phyloP scores from a whole-genome alignment of 2,888 invertebrate genomes.

The Neoscelio sp. region DNA sequence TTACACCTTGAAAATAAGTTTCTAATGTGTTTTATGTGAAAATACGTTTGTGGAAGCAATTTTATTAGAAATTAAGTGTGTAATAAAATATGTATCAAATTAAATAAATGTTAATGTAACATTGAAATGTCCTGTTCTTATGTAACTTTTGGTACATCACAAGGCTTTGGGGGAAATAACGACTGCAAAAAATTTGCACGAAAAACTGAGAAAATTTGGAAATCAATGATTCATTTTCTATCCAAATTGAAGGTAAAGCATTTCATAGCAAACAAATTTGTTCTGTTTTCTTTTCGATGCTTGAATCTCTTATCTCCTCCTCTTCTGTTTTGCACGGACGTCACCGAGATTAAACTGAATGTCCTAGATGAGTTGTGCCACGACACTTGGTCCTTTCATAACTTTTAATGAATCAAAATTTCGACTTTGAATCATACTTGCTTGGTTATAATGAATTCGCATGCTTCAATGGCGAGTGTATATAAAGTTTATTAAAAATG shows the following conservation, averaged over 20 bases:
- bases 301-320: neutral
- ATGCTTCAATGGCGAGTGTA: neutral
- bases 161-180: too few species aligned
- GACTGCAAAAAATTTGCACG: too few species aligned
- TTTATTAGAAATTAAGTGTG: too few species aligned
- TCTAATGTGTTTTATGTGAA: too few species aligned
- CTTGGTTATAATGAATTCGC: neutral
- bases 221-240: neutral
- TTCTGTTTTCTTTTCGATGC: neutral
- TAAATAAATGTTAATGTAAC: too few species aligned
- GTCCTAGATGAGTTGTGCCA: slow-evolving; percentile 12
- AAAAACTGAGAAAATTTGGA: neutral
- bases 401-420: slow-evolving; percentile 32
- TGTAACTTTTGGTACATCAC: too few species aligned
- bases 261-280: neutral
- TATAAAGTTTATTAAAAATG: neutral
- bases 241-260: neutral
- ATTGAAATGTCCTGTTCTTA: too few species aligned
- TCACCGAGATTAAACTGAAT: slow-evolving; percentile 6
- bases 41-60: too few species aligned
- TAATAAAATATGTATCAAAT: too few species aligned
- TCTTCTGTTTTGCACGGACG: neutral
- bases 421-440: slow-evolving; percentile 1
- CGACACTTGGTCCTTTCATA: slow-evolving; percentile 28
- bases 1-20: too few species aligned